phyloP scores from a whole-genome alignment of 2,113 vertebrate species.

The Emydocephalus ijimae region DNA sequence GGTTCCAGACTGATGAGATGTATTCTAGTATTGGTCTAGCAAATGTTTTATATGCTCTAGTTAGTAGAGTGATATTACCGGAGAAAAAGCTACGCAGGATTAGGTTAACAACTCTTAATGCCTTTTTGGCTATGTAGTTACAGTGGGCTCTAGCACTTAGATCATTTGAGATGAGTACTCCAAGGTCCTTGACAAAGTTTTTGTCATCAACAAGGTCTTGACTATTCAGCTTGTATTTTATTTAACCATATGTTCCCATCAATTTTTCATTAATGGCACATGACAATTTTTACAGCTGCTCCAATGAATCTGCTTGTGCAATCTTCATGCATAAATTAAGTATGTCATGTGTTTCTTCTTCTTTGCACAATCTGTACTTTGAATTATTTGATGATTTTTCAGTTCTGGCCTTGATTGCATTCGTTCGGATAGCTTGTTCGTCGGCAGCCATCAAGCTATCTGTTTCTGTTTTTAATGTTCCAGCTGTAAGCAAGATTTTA shows the following conservation, averaged over 20 bases:
- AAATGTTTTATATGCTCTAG: too few relatives aligned
- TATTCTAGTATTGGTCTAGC: too few relatives aligned
- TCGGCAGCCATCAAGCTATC: not conserved
- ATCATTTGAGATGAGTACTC: too few relatives aligned
- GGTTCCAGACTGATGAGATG: too few relatives aligned
- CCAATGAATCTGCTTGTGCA: not conserved
- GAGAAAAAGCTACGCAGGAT: too few relatives aligned
- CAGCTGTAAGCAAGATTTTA: not conserved
- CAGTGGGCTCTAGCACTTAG: too few relatives aligned
- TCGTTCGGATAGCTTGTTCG: not conserved
- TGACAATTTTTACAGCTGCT: not conserved
- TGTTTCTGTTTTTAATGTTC: not conserved
- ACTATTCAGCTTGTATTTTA: too few relatives aligned
- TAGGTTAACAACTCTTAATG: too few relatives aligned
- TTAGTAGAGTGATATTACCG: too few relatives aligned
- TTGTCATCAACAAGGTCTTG: too few relatives aligned
- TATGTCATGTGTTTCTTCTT: not conserved
- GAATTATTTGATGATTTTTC: not conserved
- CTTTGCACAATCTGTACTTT: not conserved
- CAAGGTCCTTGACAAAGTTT: too few relatives aligned
- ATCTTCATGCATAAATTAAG: not conserved
- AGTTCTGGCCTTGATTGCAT: not conserved
- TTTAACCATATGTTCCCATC: not conserved
- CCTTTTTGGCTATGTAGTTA: too few relatives aligned
- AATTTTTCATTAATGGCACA: not conserved